These are phyloP conservation scores for Lepidostoma basale DNA, from an alignment of 1,140 invertebrate species.

Conservation along the genomic window DNA sequence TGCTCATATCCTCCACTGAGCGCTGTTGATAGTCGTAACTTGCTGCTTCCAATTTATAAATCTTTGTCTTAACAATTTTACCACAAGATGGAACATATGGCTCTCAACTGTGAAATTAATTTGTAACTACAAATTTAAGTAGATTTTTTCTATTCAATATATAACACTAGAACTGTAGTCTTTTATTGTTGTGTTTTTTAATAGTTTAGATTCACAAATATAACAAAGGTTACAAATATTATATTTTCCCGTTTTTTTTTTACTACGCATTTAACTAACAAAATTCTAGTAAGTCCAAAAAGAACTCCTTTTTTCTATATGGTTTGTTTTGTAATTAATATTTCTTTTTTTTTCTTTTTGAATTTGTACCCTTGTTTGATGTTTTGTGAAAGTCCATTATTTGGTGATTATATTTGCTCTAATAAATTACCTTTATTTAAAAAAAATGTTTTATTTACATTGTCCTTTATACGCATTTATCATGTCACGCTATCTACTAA, in stretches of 20 bases:
- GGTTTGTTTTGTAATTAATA: background rate
- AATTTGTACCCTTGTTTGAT: background rate
- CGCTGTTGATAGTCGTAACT: too few relatives aligned
- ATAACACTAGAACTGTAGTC: background rate
- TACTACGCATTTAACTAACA: too few relatives aligned
- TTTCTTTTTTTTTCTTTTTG: background rate
- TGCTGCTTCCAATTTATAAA: too few relatives aligned
- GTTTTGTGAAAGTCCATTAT: constrained; percentile 11
- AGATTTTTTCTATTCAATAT: constrained; percentile 5
- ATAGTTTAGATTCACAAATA: constrained; percentile 1
- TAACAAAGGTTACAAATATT: background rate
- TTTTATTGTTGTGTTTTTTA: constrained; percentile 8
- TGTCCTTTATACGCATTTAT: background rate
- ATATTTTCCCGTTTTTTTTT: background rate
- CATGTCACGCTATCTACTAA: background rate
- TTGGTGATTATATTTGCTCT: constrained; percentile 20
- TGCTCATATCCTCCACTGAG: too few relatives aligned
- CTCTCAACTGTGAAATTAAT: constrained; percentile 1
- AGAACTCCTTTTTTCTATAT: background rate
- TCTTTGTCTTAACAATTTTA: too few relatives aligned
- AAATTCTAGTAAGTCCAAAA: background rate
- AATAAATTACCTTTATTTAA: constrained; percentile 11
- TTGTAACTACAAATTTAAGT: background rate
- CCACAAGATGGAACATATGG: too few relatives aligned
- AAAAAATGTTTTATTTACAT: background rate